Base-by-base conservation (phyloP, 2,888 invertebrate genomes). In the Caradrina kadenii region DNA sequence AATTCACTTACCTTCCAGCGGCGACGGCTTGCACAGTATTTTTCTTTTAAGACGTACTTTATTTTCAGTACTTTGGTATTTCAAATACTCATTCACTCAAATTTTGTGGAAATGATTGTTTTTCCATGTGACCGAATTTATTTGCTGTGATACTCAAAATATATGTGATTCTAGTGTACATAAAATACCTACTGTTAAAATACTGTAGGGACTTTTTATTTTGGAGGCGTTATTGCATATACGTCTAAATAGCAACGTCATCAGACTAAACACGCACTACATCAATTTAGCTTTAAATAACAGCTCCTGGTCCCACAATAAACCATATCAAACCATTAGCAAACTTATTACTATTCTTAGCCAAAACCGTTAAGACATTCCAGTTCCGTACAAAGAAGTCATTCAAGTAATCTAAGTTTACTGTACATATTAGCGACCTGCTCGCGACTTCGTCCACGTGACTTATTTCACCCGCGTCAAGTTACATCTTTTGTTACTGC, bases 351-450 rank as follows among this genome's bases (percentile, higher is more conserved):
- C 4, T 48, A 7, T 21, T 13, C 13, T 1, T 21, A 35, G 21
- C 42, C 13, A 35, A 66, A 60, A 26, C 22, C 22, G 17, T 53
- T 42, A 19, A 48, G 48, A 54, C 3, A 52, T 3, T 22, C 15
- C 26, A 35, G 2, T 26, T 2, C 35, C 4, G 17, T 7, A 70
- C 22, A 53, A 65, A 74, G 59, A 59, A 66, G n/a, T 2, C 52
- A 65, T 65, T 76, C 21, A 62, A 1, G 19, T 59, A 45, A 49
- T 54, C 58, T 63, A 26, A n/a, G 35, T 64, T 58, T 59, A 73
- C 69, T 69, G 60, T 59, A n/a, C n/a, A n/a, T n/a, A n/a, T n/a
- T n/a, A n/a, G n/a, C n/a, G n/a, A n/a, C n/a, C n/a, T n/a, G n/a
- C n/a, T n/a, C n/a, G n/a, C n/a, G n/a, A n/a, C n/a, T n/a, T n/a